phyloP scores from a whole-genome alignment of 37 sponge, comb jelly and placozoan species.

The Tethya wilhelma region DNA sequence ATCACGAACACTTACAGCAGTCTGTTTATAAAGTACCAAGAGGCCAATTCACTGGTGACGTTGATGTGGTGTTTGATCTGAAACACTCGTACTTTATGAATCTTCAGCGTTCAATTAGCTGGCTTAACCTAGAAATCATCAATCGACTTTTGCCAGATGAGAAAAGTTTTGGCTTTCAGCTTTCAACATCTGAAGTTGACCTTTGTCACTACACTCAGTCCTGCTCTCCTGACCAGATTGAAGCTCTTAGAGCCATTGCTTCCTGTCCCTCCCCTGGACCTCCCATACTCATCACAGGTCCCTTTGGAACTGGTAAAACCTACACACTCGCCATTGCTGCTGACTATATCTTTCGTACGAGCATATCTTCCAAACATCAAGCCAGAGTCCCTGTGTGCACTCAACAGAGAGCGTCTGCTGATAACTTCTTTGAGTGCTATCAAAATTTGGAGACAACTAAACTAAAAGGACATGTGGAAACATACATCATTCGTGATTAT shows the following conservation, averaged over 20 bases:
- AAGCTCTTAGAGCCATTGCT: conserved; percentile 11
- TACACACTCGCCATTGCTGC: conserved; percentile 48
- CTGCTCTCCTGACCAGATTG: conserved; percentile 29
- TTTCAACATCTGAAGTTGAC: not conserved
- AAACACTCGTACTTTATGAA: conserved; percentile 49
- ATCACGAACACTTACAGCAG: not conserved
- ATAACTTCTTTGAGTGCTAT: conserved; percentile 43
- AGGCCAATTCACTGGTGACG: not conserved
- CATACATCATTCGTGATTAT: not conserved
- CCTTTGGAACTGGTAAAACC: conserved; percentile 75
- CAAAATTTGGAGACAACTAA: not conserved
- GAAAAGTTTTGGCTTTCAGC: not conserved
- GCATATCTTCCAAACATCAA: not conserved
- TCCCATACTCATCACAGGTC: conserved; percentile 52
- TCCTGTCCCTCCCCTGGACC: conserved; percentile 18
- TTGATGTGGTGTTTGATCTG: conserved; percentile 38
- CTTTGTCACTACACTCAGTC: not conserved
- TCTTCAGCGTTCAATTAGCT: conserved; percentile 7
- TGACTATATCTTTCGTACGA: not conserved
- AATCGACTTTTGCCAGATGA: conserved; percentile 12
- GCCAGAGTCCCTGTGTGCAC: conserved; percentile 39
- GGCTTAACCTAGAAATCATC: not conserved
- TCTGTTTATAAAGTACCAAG: not conserved
- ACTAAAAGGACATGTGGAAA: not conserved
- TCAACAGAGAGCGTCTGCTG: conserved; percentile 57